phyloP scores from a whole-genome alignment of 2,797 vertebrate genomes.

The Oryzias dopingdopingensis region DNA sequence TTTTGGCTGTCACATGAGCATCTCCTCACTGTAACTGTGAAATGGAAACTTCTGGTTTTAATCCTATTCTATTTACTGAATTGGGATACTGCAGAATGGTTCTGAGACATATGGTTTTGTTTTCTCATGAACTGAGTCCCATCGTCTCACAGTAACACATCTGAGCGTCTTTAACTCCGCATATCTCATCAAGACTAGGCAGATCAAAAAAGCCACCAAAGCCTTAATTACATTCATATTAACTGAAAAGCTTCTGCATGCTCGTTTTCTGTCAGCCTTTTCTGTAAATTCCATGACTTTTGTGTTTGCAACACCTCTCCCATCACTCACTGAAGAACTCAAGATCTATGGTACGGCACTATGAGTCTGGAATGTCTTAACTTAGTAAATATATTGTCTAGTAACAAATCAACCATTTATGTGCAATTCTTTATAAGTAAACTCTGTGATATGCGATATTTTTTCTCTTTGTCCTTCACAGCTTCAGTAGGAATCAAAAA shows the following conservation, averaged over 20 bases:
- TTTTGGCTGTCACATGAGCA: conserved; percentile 9
- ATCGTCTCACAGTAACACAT: conserved; percentile 43
- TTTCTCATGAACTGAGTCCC: conserved; percentile 46
- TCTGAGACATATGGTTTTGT: conserved; percentile 71
- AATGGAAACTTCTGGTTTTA: conserved; percentile 71
- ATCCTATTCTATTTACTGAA: conserved; percentile 45
- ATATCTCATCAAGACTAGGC: conserved; percentile 33
- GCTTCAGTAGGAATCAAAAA: too few species aligned
- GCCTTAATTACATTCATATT: conserved; percentile 56
- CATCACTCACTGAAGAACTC: too few species aligned
- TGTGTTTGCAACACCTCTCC: conserved; percentile 57
- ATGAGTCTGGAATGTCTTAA: too few species aligned
- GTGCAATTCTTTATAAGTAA: too few species aligned
- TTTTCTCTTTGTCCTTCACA: too few species aligned
- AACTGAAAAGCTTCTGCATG: conserved; percentile 37
- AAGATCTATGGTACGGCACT: too few species aligned
- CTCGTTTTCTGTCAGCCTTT: conserved; percentile 27
- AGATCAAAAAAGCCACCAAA: conserved; percentile 52
- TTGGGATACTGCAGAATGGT: conserved; percentile 51
- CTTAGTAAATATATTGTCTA: too few species aligned
- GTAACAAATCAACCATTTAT: too few species aligned
- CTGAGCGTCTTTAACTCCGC: conserved; percentile 39
- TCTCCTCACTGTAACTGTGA: conserved; percentile 41
- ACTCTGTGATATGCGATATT: too few species aligned
- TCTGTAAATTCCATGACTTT: conserved; percentile 20